Evolutionary conservation across 2,113 vertebrate genomes (phyloP).

Genomic region (Pteropus alecto): DNA sequence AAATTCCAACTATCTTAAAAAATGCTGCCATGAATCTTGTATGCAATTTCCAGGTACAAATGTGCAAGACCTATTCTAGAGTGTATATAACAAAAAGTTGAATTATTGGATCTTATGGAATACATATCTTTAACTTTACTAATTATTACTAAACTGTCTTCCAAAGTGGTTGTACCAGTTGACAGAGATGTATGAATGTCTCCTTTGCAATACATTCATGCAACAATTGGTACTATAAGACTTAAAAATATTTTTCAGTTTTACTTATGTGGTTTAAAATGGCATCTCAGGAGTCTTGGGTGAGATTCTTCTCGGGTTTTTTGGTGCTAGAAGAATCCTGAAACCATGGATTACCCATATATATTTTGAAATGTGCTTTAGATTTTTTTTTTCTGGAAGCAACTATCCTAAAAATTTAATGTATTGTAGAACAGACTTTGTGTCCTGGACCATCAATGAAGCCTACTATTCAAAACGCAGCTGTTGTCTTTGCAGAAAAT

Average conservation of each 20-base stretch:
- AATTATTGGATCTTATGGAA: neutral
- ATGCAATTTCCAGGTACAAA: neutral
- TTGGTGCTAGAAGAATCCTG: no score
- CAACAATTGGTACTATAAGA: neutral
- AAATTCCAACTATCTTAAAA: neutral
- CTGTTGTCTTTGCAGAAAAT: no score
- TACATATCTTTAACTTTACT: neutral
- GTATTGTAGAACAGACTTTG: no score
- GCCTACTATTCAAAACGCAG: no score
- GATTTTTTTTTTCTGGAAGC: no score
- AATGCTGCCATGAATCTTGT: neutral
- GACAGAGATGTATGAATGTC: neutral
- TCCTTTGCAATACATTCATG: neutral
- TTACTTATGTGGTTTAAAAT: neutral
- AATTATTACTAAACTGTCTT: neutral
- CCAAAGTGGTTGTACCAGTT: neutral
- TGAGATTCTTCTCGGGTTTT: no score
- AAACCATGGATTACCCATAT: no score
- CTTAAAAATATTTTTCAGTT: neutral
- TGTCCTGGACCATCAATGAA: no score
- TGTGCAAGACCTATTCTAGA: neutral
- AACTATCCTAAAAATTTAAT: no score
- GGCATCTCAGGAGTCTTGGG: neutral
- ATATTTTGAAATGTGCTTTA: no score
- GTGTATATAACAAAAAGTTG: fast-evolving